Conservation (phyloP, 1,140 invertebrate species). For the Heliconius congener region DNA sequence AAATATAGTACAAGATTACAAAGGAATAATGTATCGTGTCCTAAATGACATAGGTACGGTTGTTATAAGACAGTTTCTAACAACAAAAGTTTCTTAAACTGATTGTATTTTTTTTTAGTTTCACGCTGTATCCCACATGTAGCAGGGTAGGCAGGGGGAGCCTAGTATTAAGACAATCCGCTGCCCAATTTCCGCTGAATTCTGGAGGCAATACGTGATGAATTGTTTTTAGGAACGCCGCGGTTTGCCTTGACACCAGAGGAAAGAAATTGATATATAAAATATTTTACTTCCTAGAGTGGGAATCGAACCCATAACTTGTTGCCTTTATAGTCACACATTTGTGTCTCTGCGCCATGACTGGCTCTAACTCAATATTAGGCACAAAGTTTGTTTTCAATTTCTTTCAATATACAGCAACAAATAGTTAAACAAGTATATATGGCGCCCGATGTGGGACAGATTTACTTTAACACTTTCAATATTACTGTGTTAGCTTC, state of each 20-base stretch:
- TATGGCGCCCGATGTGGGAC: conserved; percentile 48
- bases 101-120: not conserved
- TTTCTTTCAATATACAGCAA: not conserved
- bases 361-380: not conserved
- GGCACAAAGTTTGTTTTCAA: not conserved
- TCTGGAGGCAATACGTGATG: not conserved
- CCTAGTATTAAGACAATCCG: not conserved
- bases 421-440: not conserved
- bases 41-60: too few relatives aligned
- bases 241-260: not conserved
- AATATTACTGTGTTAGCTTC: conserved; percentile 3
- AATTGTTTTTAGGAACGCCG: not conserved
- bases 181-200: not conserved
- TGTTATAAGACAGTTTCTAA: too few relatives aligned
- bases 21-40: too few relatives aligned
- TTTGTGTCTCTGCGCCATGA: too few relatives aligned
- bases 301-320: not conserved
- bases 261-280: not conserved
- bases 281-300: not conserved
- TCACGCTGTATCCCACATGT: not conserved
- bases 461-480: conserved; percentile 11
- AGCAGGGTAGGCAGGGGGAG: not conserved
- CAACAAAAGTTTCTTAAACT: not conserved
- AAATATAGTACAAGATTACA: not conserved
- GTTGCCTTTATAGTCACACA: not conserved